Percentiles rank a stretch among this genome's conserved stretches.
phyloP scores from a whole-genome alignment of 1,140 invertebrate species.

The Ectropis grisescens region DNA sequence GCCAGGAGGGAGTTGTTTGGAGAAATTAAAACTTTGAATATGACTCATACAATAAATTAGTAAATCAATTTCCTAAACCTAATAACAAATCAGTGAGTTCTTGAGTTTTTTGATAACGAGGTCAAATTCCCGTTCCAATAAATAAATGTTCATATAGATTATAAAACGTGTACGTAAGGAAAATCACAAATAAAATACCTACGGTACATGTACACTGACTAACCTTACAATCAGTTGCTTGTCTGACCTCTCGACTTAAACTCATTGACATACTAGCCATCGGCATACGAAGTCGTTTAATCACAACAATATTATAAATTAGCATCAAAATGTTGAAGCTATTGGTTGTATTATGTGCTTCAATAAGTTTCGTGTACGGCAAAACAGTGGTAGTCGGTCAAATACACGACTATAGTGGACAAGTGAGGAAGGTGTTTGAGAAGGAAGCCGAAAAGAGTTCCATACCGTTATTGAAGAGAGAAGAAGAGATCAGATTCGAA shows the following conservation, averaged over 20 bases:
- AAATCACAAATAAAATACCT: background rate
- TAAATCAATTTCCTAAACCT: too few species aligned
- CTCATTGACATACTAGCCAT: conserved; percentile 5
- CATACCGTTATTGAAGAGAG: conserved; percentile 31
- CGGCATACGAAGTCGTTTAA: conserved; percentile 1
- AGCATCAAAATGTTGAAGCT: conserved; percentile 26
- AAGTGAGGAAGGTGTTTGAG: conserved; percentile 37
- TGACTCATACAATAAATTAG: too few species aligned
- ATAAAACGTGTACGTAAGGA: too few species aligned
- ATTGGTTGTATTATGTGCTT: conserved; percentile 14
- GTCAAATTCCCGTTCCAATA: background rate
- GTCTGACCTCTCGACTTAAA: conserved; percentile 1
- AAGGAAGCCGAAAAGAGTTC: conserved; percentile 22
- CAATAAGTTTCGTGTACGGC: conserved; percentile 11
- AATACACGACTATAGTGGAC: conserved; percentile 29
- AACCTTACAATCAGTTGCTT: background rate
- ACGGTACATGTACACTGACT: background rate
- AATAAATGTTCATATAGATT: too few species aligned
- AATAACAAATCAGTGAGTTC: too few species aligned
- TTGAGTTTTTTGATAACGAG: background rate
- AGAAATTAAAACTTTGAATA: too few species aligned
- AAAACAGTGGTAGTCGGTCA: conserved; percentile 45
- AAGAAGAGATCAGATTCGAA: conserved; percentile 41
- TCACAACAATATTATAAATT: too few species aligned
- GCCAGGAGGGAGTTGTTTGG: too few species aligned